A percentile compares a stretch with the other conserved stretches of the same genome.
phyloP scores from a whole-genome alignment of 2,113 vertebrate species.

The Coregonus clupeaformis region DNA sequence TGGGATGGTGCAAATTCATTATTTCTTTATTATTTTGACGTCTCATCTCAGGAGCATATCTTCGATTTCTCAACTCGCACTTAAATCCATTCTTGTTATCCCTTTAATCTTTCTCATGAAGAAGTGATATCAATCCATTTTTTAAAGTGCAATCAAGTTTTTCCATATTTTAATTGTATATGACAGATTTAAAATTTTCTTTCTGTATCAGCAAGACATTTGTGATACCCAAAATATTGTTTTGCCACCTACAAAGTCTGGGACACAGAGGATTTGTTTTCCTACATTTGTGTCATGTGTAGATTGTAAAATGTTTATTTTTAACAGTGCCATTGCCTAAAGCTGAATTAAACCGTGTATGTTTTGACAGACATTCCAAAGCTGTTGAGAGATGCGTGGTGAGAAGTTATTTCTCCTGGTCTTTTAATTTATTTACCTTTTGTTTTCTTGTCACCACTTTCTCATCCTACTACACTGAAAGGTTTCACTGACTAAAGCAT shows the following conservation, averaged over 20 bases:
- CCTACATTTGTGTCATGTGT: not conserved
- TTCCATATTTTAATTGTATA: too few relatives aligned
- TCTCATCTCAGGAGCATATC: too few relatives aligned
- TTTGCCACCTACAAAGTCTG: not conserved
- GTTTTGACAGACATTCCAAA: not conserved
- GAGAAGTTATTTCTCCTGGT: not conserved
- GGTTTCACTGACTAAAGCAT: not conserved
- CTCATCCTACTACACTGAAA: not conserved
- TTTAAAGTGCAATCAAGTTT: not conserved
- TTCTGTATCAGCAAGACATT: too few relatives aligned
- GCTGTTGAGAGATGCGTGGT: not conserved
- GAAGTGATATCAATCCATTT: not conserved
- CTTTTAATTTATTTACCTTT: not conserved
- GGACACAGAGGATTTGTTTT: not conserved
- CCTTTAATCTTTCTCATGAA: too few relatives aligned
- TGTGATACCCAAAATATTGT: not conserved
- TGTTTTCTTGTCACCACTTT: not conserved
- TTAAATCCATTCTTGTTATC: too few relatives aligned
- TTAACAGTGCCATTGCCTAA: not conserved
- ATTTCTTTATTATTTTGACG: too few relatives aligned
- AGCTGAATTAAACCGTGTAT: not conserved
- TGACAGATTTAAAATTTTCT: too few relatives aligned
- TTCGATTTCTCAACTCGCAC: too few relatives aligned
- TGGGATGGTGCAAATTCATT: too few relatives aligned
- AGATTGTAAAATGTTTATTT: not conserved